A percentile compares a stretch with the other conserved stretches of the same genome.
These are phyloP conservation scores for Parauchenoglanis punctatus DNA, from an alignment of 2,797 vertebrate species.

Conservation along the genomic window DNA sequence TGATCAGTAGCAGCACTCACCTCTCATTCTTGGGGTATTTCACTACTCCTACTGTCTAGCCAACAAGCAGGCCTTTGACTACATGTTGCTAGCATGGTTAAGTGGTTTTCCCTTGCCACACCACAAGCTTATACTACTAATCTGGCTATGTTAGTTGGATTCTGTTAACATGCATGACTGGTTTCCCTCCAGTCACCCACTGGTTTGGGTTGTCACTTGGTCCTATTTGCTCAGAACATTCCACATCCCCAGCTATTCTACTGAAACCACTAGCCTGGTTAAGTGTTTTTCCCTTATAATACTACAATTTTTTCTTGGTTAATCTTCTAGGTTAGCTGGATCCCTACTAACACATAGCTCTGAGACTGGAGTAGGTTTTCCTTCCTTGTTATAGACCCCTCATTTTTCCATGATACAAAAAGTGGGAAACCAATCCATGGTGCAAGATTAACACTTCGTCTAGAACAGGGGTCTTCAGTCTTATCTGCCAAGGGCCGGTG, in stretches of 20 bases:
- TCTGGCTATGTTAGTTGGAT: neutral
- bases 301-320: neutral
- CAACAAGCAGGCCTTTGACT: too few species aligned
- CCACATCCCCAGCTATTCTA: neutral
- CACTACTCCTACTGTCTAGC: too few species aligned
- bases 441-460: neutral
- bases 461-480: neutral
- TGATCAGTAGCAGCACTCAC: too few species aligned
- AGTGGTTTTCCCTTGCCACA: neutral
- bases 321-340: neutral
- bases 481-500: neutral
- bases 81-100: neutral
- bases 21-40: too few species aligned
- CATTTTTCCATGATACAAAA: neutral
- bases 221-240: neutral
- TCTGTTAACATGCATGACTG: neutral
- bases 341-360: neutral
- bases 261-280: neutral
- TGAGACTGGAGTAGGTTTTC: neutral
- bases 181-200: neutral
- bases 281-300: neutral
- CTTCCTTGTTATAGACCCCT: neutral
- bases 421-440: neutral
- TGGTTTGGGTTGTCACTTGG: neutral
- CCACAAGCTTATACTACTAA: neutral